Base-by-base conservation (phyloP, 2,888 invertebrate species). In the Agrenia bidenticulata region DNA sequence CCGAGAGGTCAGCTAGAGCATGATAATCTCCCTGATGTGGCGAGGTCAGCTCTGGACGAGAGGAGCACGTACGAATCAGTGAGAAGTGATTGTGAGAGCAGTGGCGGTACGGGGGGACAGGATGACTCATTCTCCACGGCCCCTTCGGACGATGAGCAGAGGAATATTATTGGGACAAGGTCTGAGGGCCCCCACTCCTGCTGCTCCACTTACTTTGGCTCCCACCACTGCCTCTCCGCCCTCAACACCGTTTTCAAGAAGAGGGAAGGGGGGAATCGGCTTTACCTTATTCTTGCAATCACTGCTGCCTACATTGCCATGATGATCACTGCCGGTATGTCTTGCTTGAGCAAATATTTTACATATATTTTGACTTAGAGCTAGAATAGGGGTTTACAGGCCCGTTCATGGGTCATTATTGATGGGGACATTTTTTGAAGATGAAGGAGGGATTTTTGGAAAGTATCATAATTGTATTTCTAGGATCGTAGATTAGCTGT, bases 281-380 rank as follows among this genome's bases (percentile, higher is more conserved):
- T 67, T 9, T 67, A 66, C 24, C 69, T 78, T 23, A 63, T 78
- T 27, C 66, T 74, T 11, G 71, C 77, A 24, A 61, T 78, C 2
- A 15, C 73, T 1, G 73, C 76, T 7, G 63, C 69, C 9, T 73
- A 77, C 27, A 65, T 78, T 55, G 67, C 76, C 49, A 78, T 78
- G 77, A 74, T 76, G 56, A 73, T 74, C 13, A 75, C 76, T 9
- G 75, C 77, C 56, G 77, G 77, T 77, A 61, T 65, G 67, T 54
- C 41, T 7, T 51, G 21, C 50, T 41, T 32, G 32, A 32, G 45
- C 45, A 19, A 23, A 42, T 37, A 23, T 54, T 19, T 24, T 54
- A 41, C 23, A 21, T n/a, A 21, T 39, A 23, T 41, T 15, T 39
- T 15, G n/a, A n/a, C n/a, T n/a, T n/a, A n/a, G n/a, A n/a, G n/a